Base-by-base conservation (phyloP, 2,797 vertebrate species). In the Onychomys leucogaster region DNA sequence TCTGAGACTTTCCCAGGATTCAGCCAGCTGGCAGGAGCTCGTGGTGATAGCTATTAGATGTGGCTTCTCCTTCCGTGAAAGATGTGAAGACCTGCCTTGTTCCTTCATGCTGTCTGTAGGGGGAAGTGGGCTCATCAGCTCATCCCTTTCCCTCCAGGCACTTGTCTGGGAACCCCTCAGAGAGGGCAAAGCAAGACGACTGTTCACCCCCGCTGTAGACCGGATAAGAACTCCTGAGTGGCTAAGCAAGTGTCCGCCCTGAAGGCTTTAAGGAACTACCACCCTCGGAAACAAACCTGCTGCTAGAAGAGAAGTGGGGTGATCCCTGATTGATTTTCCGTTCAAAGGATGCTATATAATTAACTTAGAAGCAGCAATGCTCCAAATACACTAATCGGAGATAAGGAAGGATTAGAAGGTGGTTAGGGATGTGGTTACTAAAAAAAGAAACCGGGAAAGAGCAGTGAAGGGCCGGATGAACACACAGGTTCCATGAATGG, bases 1-100 rank as follows among this genome's bases (percentile, higher is more conserved):
- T 85, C 41, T 1, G 46, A 94, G 92, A 92, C 11, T 59, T 49
- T n/a, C 55, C 46, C 49, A 57, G 80, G 59, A 59, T 91, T 86
- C 89, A 67, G 76, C 27, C 43, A 25, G 65, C 61, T 89, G 73
- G 46, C 27, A 95, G 57, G 67, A 63, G 75, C 46, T 59, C 19
- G 23, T 75, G 49, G 43, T 83, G 84, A 57, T 55, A 59, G 94
- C 61, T 43, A 37, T 77, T 55, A 89, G 86, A 89, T 84, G 88
- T 69, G 46, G 34, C 76, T 84, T 94, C 61, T 90, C 76, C 87
- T 92, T 77, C 43, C 85, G 82, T 67, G 88, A 93, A 67, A 77
- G 84, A 49, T 81, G 57, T 59, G 46, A n/a, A 82, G 73, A 71
- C 65, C 78, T 55, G 9, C 37, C 0, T 21, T 85, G 61, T 61